Conservation (phyloP, 2,888 invertebrate genomes). For the Lepidocyrtinus sp. region DNA sequence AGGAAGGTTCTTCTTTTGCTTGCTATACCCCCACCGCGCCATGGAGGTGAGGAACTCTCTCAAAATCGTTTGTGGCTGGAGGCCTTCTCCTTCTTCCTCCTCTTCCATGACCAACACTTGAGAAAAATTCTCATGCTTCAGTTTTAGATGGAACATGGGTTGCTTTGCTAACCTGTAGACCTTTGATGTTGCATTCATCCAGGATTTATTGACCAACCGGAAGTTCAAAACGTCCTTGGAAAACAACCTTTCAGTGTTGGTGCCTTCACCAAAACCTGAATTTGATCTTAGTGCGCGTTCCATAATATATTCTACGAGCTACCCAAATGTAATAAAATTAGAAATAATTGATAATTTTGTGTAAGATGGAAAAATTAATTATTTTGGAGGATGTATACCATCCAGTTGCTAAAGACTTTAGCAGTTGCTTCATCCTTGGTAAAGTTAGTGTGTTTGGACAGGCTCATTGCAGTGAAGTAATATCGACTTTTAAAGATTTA, state of each 20-base stretch:
- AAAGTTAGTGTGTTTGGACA: too few relatives aligned
- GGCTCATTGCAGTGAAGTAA: too few relatives aligned
- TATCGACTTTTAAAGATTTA: too few relatives aligned
- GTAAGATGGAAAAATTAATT: too few relatives aligned
- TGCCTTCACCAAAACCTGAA: not conserved
- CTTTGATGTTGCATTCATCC: slow-evolving; percentile 5
- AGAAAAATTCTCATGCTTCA: slow-evolving; percentile 21
- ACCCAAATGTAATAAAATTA: too few relatives aligned
- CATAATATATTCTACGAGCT: slow-evolving; percentile 13
- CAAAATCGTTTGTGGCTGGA: not conserved
- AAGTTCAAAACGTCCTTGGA: slow-evolving; percentile 7
- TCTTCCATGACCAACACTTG: slow-evolving; percentile 4
- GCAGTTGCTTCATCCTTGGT: too few relatives aligned
- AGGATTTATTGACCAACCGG: slow-evolving; percentile 20
- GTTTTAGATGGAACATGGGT: slow-evolving; percentile 19
- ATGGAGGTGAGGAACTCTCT: not conserved
- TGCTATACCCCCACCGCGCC: not conserved
- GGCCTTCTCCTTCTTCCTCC: too few relatives aligned
- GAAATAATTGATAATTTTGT: too few relatives aligned
- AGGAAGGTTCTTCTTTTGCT: not conserved
- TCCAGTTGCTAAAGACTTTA: too few relatives aligned
- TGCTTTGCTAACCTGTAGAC: not conserved
- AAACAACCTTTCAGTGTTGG: not conserved
- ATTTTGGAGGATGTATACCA: too few relatives aligned
- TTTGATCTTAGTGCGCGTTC: not conserved